phyloP scores from a whole-genome alignment of 1,140 invertebrate species.

The Oedothorax gibbosus region DNA sequence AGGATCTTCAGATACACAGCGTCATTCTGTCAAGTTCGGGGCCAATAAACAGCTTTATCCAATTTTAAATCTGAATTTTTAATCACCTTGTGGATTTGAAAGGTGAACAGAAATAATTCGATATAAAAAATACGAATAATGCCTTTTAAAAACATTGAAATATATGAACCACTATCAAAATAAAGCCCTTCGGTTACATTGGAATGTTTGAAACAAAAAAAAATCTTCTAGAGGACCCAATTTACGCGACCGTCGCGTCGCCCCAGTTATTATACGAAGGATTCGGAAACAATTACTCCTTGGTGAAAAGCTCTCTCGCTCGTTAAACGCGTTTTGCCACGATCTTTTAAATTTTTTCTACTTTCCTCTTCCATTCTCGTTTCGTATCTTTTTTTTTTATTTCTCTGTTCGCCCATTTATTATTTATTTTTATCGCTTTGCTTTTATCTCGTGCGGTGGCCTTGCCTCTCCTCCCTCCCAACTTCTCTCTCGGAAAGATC shows the following conservation, averaged over 20 bases:
- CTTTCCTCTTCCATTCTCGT: constrained; percentile 8
- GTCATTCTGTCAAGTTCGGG: too few relatives aligned
- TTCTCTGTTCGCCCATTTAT: constrained; percentile 37
- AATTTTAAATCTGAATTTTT: too few relatives aligned
- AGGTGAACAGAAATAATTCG: too few relatives aligned
- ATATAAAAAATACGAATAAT: too few relatives aligned
- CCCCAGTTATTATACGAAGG: constrained; percentile 34
- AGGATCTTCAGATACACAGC: too few relatives aligned
- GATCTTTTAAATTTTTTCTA: constrained; percentile 4
- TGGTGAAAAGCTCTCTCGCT: constrained; percentile 31
- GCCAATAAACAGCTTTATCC: too few relatives aligned
- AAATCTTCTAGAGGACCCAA: background rate
- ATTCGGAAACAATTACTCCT: constrained; percentile 59
- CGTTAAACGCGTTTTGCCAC: constrained; percentile 48
- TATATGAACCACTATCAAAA: too few relatives aligned
- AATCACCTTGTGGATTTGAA: too few relatives aligned
- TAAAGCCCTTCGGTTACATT: too few relatives aligned
- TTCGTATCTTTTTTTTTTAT: constrained; percentile 20
- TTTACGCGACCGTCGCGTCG: background rate
- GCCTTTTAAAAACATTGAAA: too few relatives aligned
- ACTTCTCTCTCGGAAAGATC: background rate
- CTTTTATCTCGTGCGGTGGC: constrained; percentile 47
- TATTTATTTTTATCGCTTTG: constrained; percentile 55
- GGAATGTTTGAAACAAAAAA: too few relatives aligned
- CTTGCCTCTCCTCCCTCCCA: background rate